A percentile compares a stretch with the other conserved stretches of the same genome.
phyloP scores from a whole-genome alignment of 1,140 invertebrate genomes.

The Halyomorpha halys region DNA sequence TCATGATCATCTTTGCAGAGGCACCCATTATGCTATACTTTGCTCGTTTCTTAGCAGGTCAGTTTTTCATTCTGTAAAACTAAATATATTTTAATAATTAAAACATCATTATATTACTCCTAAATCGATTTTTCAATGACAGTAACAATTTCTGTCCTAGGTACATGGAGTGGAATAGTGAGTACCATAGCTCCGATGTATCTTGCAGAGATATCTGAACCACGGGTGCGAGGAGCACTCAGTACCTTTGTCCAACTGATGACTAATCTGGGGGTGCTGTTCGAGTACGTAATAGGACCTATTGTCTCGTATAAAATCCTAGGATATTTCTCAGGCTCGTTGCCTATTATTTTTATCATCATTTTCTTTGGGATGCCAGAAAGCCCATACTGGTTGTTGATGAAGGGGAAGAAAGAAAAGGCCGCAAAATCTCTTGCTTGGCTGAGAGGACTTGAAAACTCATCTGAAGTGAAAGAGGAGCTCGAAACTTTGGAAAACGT shows the following conservation, averaged over 20 bases:
- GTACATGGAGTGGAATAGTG: slow-evolving; percentile 42
- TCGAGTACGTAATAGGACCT: slow-evolving; percentile 63
- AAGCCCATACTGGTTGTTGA: slow-evolving; percentile 59
- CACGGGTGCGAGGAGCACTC: slow-evolving; percentile 47
- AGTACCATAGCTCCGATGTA: slow-evolving; percentile 45
- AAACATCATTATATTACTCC: background rate
- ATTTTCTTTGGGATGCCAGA: slow-evolving; percentile 69
- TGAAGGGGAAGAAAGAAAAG: slow-evolving; percentile 41
- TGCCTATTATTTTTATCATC: slow-evolving; percentile 50
- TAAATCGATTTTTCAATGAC: background rate
- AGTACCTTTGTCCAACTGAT: slow-evolving; percentile 57
- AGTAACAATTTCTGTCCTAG: slow-evolving; percentile 25
- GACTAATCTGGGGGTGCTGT: slow-evolving; percentile 61
- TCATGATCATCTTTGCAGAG: slow-evolving; percentile 42
- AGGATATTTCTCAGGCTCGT: slow-evolving; percentile 48
- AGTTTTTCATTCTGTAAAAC: no score
- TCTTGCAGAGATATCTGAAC: slow-evolving; percentile 54
- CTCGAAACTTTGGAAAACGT: slow-evolving; percentile 28
- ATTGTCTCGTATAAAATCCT: slow-evolving; percentile 54
- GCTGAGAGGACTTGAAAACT: slow-evolving; percentile 40
- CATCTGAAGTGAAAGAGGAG: slow-evolving; percentile 39
- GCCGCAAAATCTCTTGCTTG: slow-evolving; percentile 40
- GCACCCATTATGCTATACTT: slow-evolving; percentile 23
- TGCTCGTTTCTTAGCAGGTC: slow-evolving; percentile 28
- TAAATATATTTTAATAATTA: background rate